Evolutionary conservation across 2,113 vertebrate genomes (phyloP).

Genomic region (Petaurus breviceps): DNA sequence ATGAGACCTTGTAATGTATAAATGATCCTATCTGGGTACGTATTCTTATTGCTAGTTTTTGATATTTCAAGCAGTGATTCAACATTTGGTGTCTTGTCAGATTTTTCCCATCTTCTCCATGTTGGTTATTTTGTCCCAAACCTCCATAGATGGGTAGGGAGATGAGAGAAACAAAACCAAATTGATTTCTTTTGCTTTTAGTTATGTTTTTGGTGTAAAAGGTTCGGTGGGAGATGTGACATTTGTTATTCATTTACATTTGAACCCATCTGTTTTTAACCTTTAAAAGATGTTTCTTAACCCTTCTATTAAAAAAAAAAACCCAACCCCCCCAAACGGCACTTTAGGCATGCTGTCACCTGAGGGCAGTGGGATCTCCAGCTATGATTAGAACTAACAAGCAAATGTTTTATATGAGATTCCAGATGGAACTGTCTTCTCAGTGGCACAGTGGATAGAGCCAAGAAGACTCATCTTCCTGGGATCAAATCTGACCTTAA

Average conservation of each 20-base stretch:
- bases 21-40: too few species aligned
- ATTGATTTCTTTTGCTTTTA: slow-evolving; percentile 8
- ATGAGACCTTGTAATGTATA: too few species aligned
- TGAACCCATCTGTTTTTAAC: too few species aligned
- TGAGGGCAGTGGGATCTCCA: slow-evolving; percentile 2
- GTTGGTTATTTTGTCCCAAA: too few species aligned
- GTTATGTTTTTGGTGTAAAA: not conserved
- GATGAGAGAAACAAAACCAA: not conserved
- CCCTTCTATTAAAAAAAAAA: not conserved
- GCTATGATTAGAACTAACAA: not conserved
- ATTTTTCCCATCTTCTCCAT: not conserved
- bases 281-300: not conserved
- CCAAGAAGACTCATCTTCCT: too few species aligned
- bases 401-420: not conserved
- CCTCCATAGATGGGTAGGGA: not conserved
- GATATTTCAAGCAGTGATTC: not conserved
- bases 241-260: slow-evolving; percentile 1
- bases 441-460: not conserved
- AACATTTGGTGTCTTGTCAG: not conserved
- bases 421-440: not conserved
- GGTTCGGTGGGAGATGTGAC: not conserved
- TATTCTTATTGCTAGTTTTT: not conserved
- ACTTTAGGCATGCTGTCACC: slow-evolving; percentile 1
- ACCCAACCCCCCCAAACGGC: not conserved
- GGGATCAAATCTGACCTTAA: too few species aligned